phyloP scores from a whole-genome alignment of 2,113 vertebrate species.

The Shinisaurus crocodilurus region DNA sequence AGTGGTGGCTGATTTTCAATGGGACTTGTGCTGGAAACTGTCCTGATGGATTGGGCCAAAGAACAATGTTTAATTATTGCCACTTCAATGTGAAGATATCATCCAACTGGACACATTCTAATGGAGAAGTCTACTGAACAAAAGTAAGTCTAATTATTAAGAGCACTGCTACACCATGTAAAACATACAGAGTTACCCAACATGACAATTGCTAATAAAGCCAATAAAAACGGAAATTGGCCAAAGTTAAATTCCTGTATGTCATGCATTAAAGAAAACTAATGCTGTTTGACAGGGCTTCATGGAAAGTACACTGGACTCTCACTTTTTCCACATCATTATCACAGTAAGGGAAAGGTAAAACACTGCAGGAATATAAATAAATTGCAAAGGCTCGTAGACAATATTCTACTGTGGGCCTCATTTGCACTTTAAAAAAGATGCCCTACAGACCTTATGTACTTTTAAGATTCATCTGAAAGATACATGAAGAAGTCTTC shows the following conservation, averaged over 20 bases:
- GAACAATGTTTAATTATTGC: background rate
- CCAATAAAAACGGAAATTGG: conserved; percentile 67
- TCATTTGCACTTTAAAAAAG: conserved; percentile 89
- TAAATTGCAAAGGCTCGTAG: conserved; percentile 81
- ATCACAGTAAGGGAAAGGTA: conserved; percentile 76
- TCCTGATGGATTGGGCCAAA: background rate
- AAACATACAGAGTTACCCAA: conserved; percentile 55
- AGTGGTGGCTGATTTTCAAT: background rate
- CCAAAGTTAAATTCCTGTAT: conserved; percentile 68
- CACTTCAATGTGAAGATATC: background rate
- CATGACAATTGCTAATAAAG: conserved; percentile 69
- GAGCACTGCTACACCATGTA: conserved; percentile 31
- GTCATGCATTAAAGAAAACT: conserved; percentile 74
- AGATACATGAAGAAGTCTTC: conserved; percentile 84
- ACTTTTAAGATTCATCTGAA: conserved; percentile 87
- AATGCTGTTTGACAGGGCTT: conserved; percentile 69
- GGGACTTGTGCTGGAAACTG: background rate
- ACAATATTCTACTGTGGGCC: conserved; percentile 79
- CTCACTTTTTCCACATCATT: conserved; percentile 72
- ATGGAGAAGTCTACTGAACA: conserved; percentile 30
- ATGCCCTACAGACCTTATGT: conserved; percentile 83
- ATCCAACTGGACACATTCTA: background rate
- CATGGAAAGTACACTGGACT: conserved; percentile 63
- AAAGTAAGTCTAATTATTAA: conserved; percentile 33
- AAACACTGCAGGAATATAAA: conserved; percentile 83